Percentiles rank a stretch among this genome's conserved stretches.
Evolutionary conservation across 2,797 vertebrate species (phyloP).

Genomic region (Lerista edwardsae): DNA sequence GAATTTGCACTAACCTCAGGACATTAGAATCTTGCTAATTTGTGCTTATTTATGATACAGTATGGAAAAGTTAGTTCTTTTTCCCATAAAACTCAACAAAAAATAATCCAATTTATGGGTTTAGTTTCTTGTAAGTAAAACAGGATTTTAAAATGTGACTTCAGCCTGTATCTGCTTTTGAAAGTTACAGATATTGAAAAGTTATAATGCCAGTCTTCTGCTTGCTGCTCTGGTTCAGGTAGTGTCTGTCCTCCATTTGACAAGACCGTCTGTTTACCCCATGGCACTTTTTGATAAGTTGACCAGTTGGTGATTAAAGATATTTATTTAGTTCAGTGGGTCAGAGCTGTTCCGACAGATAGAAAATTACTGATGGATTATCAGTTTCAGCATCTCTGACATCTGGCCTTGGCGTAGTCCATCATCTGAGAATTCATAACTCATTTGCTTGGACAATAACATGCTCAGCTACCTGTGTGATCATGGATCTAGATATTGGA

Average conservation of each 20-base stretch:
- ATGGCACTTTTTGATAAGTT: constrained; percentile 71
- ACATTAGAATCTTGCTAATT: not conserved
- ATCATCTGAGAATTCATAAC: constrained; percentile 74
- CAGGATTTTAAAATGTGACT: not conserved
- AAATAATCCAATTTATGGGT: not conserved
- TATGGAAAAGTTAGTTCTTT: constrained; percentile 52
- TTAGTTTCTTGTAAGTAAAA: not conserved
- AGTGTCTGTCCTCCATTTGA: constrained; percentile 58
- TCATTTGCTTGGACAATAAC: constrained; percentile 66
- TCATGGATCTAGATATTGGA: constrained; percentile 44
- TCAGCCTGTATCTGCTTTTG: not conserved
- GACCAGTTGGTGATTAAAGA: constrained; percentile 75
- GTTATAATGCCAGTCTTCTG: not conserved
- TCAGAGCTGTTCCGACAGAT: constrained; percentile 71
- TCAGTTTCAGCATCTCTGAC: constrained; percentile 77
- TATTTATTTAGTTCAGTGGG: constrained; percentile 80
- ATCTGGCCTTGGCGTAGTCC: constrained; percentile 66
- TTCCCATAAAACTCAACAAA: not conserved
- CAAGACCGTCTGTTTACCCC: constrained; percentile 55
- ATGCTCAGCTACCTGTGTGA: constrained; percentile 77
- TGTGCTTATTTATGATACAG: constrained; percentile 50
- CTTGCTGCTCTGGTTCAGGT: constrained; percentile 40
- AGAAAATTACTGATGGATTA: constrained; percentile 81
- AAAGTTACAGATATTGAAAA: not conserved
- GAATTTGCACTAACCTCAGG: not conserved